phyloP scores from a whole-genome alignment of 2,797 vertebrate species.

The Enteromius viviparus region DNA sequence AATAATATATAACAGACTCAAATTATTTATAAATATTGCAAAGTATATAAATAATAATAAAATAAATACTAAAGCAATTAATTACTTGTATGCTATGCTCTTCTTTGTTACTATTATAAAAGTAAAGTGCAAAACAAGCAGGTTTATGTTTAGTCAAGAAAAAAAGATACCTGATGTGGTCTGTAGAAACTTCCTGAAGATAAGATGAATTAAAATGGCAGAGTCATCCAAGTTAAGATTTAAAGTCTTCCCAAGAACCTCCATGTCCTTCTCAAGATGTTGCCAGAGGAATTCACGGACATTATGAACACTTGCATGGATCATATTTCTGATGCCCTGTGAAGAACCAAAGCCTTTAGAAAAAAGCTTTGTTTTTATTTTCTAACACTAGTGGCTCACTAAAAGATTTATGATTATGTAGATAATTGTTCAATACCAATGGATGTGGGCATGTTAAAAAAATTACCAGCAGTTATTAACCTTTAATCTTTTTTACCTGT shows the following conservation, averaged over 20 bases:
- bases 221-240: conserved; percentile 73
- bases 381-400: not conserved
- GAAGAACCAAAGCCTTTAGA: not conserved
- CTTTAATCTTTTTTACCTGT: conserved; percentile 60
- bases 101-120: not conserved
- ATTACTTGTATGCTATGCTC: not conserved
- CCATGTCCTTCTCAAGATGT: conserved; percentile 75
- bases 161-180: conserved; percentile 57
- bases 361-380: rapidly evolving
- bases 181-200: conserved; percentile 62
- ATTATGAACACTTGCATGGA: conserved; percentile 57
- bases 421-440: not conserved
- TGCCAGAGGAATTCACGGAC: conserved; percentile 70
- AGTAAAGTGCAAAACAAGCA: not conserved
- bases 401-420: too few species aligned
- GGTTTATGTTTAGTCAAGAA: not conserved
- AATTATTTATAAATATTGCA: not conserved
- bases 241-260: conserved; percentile 65
- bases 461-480: not conserved
- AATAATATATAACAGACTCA: not conserved
- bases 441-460: not conserved
- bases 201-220: conserved; percentile 69
- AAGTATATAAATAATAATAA: not conserved
- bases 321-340: conserved; percentile 69
- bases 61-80: not conserved